Conservation (phyloP, 2,797 vertebrate genomes). For the Arctocebus calabarensis region DNA sequence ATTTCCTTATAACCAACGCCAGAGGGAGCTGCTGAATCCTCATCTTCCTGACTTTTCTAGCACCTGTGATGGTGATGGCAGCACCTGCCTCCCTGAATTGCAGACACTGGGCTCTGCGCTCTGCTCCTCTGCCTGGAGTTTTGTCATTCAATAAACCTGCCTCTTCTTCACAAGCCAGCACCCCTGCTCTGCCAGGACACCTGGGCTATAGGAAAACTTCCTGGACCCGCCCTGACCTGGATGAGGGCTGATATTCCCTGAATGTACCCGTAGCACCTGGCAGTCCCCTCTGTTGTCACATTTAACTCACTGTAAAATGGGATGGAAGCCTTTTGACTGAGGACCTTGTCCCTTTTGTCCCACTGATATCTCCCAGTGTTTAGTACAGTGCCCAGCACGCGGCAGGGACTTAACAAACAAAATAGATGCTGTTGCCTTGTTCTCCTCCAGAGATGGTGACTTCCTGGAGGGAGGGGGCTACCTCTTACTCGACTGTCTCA, state of each 20-base stretch:
- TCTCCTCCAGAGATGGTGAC: not conserved
- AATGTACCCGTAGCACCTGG: not conserved
- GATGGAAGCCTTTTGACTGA: accelerated
- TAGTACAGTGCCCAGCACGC: accelerated
- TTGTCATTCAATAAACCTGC: accelerated
- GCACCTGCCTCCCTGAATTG: not conserved
- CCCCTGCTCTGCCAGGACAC: not conserved
- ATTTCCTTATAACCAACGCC: not conserved
- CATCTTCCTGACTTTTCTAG: not conserved
- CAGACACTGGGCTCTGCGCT: too few species aligned
- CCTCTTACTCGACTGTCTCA: not conserved
- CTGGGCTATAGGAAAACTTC: not conserved
- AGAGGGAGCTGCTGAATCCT: not conserved
- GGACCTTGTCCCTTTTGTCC: not conserved
- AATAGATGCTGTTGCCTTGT: too few species aligned
- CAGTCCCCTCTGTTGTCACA: not conserved
- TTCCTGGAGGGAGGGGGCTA: not conserved
- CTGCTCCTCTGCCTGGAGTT: not conserved
- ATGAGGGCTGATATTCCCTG: not conserved
- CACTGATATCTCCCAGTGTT: not conserved
- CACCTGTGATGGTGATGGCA: not conserved
- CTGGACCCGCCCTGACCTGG: not conserved
- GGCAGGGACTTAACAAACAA: not conserved
- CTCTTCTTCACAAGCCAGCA: not conserved
- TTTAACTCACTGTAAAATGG: not conserved